A percentile compares a stretch with the other conserved stretches of the same genome.
These are phyloP conservation scores for Vireo griseus DNA, from an alignment of 2,797 vertebrate species.

Conservation along the genomic window DNA sequence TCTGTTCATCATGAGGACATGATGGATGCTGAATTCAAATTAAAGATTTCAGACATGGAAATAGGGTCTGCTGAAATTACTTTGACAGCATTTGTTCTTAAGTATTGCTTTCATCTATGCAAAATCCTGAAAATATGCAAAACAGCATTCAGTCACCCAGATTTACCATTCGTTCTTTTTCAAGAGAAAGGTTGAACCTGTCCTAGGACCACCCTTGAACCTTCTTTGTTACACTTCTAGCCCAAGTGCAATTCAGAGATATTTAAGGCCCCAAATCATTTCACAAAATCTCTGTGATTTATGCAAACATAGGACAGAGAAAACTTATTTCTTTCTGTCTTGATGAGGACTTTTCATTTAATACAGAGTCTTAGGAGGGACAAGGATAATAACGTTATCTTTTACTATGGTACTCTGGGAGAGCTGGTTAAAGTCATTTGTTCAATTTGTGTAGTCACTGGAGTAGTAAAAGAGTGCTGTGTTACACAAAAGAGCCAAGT, in stretches of 20 bases:
- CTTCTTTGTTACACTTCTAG: not conserved
- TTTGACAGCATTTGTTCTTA: not conserved
- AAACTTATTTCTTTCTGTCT: not conserved
- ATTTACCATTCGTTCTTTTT: not conserved
- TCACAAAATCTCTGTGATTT: not conserved
- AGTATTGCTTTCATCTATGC: not conserved
- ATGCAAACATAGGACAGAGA: not conserved
- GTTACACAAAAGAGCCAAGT: not conserved
- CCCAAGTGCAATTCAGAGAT: not conserved
- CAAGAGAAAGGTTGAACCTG: not conserved
- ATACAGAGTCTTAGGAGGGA: not conserved
- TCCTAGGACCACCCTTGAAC: not conserved
- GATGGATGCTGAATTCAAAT: not conserved
- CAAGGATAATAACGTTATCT: not conserved
- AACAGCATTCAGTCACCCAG: not conserved
- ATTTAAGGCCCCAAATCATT: not conserved
- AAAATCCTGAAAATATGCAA: not conserved
- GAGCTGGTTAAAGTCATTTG: not conserved
- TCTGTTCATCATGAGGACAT: not conserved
- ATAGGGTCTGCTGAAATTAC: not conserved
- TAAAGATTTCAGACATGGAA: not conserved
- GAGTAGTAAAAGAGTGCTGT: not conserved
- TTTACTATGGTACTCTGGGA: not conserved
- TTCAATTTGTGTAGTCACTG: not conserved
- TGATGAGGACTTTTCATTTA: not conserved